phyloP scores from a whole-genome alignment of 2,113 vertebrate species.

The Leptobrachium ailaonicum region DNA sequence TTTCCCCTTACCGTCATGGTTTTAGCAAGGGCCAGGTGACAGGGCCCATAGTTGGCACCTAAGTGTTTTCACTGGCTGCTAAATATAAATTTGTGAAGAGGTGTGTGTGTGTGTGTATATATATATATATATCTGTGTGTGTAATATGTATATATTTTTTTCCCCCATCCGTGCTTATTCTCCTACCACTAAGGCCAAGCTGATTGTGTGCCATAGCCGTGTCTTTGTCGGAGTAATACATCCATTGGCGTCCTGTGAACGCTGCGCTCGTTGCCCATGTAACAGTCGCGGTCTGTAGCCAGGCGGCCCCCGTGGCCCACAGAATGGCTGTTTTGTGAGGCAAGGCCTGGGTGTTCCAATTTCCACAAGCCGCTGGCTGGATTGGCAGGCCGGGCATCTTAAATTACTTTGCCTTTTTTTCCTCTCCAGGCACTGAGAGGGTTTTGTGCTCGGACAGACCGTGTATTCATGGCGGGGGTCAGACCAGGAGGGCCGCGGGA shows the following conservation, averaged over 20 bases:
- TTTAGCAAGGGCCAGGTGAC: too few relatives aligned
- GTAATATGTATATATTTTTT: too few relatives aligned
- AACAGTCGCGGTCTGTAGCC: constrained; percentile 30
- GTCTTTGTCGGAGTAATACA: neutral
- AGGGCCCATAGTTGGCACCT: too few relatives aligned
- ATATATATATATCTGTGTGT: too few relatives aligned
- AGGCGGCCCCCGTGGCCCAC: neutral
- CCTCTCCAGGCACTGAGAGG: constrained; percentile 40
- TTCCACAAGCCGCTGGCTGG: constrained; percentile 29
- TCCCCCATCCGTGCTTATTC: too few relatives aligned
- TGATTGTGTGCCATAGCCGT: neutral
- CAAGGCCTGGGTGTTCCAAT: constrained; percentile 35
- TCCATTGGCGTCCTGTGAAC: constrained; percentile 9
- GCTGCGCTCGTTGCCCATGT: constrained; percentile 15
- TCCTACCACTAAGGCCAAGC: too few relatives aligned
- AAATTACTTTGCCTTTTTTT: constrained; percentile 44
- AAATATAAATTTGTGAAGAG: too few relatives aligned
- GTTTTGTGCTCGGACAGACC: constrained; percentile 38
- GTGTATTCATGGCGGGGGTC: constrained; percentile 24
- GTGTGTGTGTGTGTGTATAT: too few relatives aligned
- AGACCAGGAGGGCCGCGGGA: constrained; percentile 14
- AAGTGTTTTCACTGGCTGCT: too few relatives aligned
- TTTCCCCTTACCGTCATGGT: too few relatives aligned
- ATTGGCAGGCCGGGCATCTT: constrained; percentile 28
- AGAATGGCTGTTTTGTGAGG: constrained; percentile 28